Conservation (phyloP, 30 jellyfish, hydroid and myxozoan species). For the Haliclystus octoradiatus region DNA sequence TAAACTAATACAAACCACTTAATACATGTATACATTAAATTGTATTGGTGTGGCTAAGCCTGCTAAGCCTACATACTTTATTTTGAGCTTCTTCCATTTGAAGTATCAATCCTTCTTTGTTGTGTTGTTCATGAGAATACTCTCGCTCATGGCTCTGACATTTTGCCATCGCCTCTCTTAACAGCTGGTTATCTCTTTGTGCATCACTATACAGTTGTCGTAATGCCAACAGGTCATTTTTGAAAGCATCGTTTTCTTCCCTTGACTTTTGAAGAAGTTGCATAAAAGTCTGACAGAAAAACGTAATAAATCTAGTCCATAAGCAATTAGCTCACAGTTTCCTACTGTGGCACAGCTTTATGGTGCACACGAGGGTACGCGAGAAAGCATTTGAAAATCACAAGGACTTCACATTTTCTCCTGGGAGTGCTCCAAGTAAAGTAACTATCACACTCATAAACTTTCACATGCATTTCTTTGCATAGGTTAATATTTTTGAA, state of each 20-base stretch:
- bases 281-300: constrained; percentile 42
- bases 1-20: no score
- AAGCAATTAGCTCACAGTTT: neutral
- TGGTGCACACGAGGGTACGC: neutral
- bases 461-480: no score
- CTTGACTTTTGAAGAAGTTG: constrained; percentile 59
- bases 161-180: constrained; percentile 40
- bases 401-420: no score
- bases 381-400: no score
- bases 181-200: constrained; percentile 62
- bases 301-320: neutral
- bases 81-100: constrained; percentile 76
- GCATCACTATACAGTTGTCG: constrained; percentile 52
- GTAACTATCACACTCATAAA: no score
- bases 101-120: constrained; percentile 48
- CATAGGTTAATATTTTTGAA: no score
- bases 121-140: constrained; percentile 21
- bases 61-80: constrained; percentile 54
- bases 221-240: constrained; percentile 50
- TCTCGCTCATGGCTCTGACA: constrained; percentile 36
- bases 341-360: neutral
- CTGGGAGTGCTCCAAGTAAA: no score
- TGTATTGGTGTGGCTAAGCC: no score
- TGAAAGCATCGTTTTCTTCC: constrained; percentile 65
- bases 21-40: no score